phyloP scores from a whole-genome alignment of 2,797 vertebrate species.

The Tadarida brasiliensis region DNA sequence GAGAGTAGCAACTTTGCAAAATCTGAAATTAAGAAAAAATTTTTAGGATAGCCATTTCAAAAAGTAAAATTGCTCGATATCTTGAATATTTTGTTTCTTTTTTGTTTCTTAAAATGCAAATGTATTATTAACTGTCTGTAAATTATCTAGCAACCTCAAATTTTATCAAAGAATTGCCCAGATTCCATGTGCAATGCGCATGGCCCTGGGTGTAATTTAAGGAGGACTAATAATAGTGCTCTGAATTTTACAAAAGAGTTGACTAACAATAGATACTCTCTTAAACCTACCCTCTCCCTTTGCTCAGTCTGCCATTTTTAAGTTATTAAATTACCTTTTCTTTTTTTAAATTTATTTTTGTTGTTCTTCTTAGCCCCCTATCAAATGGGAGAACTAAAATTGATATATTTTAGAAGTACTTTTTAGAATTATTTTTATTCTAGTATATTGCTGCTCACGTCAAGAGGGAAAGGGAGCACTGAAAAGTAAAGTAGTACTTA shows the following conservation, averaged over 20 bases:
- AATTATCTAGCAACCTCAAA: not conserved
- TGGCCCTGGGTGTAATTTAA: slow-evolving; percentile 15
- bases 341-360: not conserved
- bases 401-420: not conserved
- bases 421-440: slow-evolving; percentile 54
- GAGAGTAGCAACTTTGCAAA: not conserved
- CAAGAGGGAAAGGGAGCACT: slow-evolving; percentile 23
- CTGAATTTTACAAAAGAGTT: slow-evolving; percentile 2
- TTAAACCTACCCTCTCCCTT: not conserved
- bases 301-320: not conserved
- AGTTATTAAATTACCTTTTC: not conserved
- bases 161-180: not conserved
- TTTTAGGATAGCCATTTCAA: slow-evolving; percentile 46
- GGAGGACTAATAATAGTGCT: slow-evolving; percentile 44
- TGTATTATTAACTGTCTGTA: slow-evolving; percentile 37
- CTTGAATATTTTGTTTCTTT: slow-evolving; percentile 49
- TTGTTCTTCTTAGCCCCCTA: not conserved
- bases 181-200: not conserved
- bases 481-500: slow-evolving; percentile 14
- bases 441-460: not conserved
- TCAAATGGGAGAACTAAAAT: slow-evolving; percentile 31
- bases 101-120: slow-evolving; percentile 59
- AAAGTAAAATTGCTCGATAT: slow-evolving; percentile 23
- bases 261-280: not conserved
- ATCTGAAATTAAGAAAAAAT: slow-evolving; percentile 24